A percentile compares a stretch with the other conserved stretches of the same genome.
phyloP scores from a whole-genome alignment of 2,113 vertebrate genomes.

The Forbesichthys papilliferus region DNA sequence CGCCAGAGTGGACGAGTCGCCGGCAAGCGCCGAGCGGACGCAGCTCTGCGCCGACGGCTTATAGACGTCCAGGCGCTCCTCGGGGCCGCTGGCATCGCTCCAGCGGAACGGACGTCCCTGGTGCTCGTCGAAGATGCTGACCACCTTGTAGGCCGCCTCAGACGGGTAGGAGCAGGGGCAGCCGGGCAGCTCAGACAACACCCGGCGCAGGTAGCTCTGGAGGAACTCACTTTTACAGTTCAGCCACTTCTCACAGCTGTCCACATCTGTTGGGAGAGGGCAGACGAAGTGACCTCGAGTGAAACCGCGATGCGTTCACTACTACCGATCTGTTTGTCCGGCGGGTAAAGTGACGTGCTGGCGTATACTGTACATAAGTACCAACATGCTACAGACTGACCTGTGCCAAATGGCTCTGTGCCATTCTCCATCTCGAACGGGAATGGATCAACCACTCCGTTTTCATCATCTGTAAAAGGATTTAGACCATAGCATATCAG shows the following conservation, averaged over 20 bases:
- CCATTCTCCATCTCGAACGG: conserved; percentile 81
- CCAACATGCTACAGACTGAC: conserved; percentile 64
- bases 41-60: conserved; percentile 86
- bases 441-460: conserved; percentile 68
- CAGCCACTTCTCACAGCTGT: conserved; percentile 95
- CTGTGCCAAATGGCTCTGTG: conserved; percentile 82
- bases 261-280: conserved; percentile 75
- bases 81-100: conserved; percentile 85
- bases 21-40: conserved; percentile 85
- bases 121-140: conserved; percentile 81
- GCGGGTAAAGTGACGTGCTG: too few relatives aligned
- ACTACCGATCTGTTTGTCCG: too few relatives aligned
- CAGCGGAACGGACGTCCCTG: conserved; percentile 81
- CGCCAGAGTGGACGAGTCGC: conserved; percentile 82
- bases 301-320: neutral
- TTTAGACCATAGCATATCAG: neutral
- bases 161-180: conserved; percentile 88
- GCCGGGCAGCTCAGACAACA: conserved; percentile 85
- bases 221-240: conserved; percentile 93
- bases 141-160: conserved; percentile 76
- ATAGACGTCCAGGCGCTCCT: conserved; percentile 89
- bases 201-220: conserved; percentile 84
- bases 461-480: conserved; percentile 67
- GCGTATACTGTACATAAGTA: too few relatives aligned
- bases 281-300: neutral